These are phyloP conservation scores for Nomada goodeniana DNA, from an alignment of 2,888 invertebrate genomes.

Conservation along the genomic window DNA sequence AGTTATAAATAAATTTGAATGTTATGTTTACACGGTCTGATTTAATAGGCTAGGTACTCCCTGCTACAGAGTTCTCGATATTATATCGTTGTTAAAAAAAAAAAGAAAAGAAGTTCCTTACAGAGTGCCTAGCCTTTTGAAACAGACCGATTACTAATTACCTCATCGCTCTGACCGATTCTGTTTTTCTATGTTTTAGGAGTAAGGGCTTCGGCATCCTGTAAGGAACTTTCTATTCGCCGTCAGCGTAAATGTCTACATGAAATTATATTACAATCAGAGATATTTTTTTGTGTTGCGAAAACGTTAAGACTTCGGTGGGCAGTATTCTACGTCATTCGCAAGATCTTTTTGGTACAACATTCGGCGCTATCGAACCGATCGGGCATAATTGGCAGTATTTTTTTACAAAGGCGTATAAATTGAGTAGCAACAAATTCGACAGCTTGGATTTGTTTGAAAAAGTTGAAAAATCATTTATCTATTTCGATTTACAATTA, in stretches of 20 bases:
- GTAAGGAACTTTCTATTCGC: slow-evolving; percentile 79
- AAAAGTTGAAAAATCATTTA: neutral
- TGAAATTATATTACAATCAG: slow-evolving; percentile 32
- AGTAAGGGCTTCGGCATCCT: slow-evolving; percentile 81
- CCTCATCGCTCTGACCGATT: slow-evolving; percentile 55
- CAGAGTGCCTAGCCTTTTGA: slow-evolving; percentile 80
- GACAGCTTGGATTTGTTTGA: neutral
- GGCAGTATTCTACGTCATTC: slow-evolving; percentile 17
- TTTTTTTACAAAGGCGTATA: neutral
- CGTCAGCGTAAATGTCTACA: slow-evolving; percentile 41
- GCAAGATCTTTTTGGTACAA: slow-evolving; percentile 12
- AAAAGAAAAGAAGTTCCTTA: slow-evolving; percentile 73
- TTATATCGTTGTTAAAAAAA: slow-evolving; percentile 49
- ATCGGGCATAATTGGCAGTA: slow-evolving; percentile 11
- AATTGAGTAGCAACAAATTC: slow-evolving; percentile 11
- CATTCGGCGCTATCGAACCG: neutral
- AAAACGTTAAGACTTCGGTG: slow-evolving; percentile 27
- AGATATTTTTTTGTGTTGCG: slow-evolving; percentile 12
- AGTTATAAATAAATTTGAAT: slow-evolving; percentile 45
- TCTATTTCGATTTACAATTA: slow-evolving; percentile 48
- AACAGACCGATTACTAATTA: slow-evolving; percentile 71
- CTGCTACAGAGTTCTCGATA: slow-evolving; percentile 62
- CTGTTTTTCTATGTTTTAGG: slow-evolving; percentile 79
- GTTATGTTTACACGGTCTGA: slow-evolving; percentile 70
- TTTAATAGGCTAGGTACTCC: slow-evolving; percentile 79